Percentiles rank a stretch among this genome's conserved stretches.
These are phyloP conservation scores for Diabrotica undecimpunctata DNA, from an alignment of 1,140 invertebrate genomes.

Conservation along the genomic window DNA sequence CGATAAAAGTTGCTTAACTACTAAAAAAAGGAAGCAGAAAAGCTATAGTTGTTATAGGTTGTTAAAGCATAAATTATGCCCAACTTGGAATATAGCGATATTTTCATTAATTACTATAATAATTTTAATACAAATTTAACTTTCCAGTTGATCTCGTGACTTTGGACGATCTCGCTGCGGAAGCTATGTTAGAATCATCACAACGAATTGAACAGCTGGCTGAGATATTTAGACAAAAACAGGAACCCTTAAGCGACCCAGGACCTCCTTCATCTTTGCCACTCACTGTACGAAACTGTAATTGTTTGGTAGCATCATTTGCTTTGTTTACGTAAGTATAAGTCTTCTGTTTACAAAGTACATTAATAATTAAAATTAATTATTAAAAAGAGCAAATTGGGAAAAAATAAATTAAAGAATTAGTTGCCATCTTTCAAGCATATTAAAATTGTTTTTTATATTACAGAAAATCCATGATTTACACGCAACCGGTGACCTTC, in stretches of 20 bases:
- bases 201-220: constrained; percentile 87
- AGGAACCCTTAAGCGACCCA: constrained; percentile 68
- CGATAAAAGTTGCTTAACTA: no score
- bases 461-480: constrained; percentile 59
- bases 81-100: no score
- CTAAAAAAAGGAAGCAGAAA: no score
- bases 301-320: constrained; percentile 61
- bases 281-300: constrained; percentile 58
- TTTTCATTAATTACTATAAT: no score
- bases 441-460: neutral
- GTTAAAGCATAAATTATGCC: no score
- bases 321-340: constrained; percentile 67
- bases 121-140: neutral
- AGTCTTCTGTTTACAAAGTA: constrained; percentile 12
- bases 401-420: no score
- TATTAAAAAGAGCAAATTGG: no score
- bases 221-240: constrained; percentile 69
- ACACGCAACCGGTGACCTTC: constrained; percentile 83
- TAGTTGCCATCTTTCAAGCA: no score
- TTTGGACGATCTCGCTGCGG: constrained; percentile 84
- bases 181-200: constrained; percentile 90
- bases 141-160: constrained; percentile 87
- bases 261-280: constrained; percentile 73
- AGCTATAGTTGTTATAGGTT: no score
- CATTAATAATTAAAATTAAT: no score